A percentile compares a stretch with the other conserved stretches of the same genome.
phyloP scores from a whole-genome alignment of 2,888 invertebrate species.

The Ephialtes manifestator region DNA sequence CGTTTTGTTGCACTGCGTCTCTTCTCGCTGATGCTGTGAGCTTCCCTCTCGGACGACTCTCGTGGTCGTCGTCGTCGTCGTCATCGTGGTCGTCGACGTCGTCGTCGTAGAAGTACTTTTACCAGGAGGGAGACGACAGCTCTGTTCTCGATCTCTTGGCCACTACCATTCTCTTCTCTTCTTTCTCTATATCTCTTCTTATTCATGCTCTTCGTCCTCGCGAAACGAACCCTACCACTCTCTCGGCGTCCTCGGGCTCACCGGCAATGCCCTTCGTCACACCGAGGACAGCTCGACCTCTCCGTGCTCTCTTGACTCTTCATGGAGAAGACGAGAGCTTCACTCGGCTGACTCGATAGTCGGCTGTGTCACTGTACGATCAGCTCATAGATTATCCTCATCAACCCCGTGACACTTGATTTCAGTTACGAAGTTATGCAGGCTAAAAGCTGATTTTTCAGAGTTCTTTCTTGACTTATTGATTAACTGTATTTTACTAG shows the following conservation, averaged over 20 bases:
- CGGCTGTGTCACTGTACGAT: conserved; percentile 31
- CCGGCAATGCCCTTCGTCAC: conserved; percentile 67
- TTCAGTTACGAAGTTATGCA: conserved; percentile 30
- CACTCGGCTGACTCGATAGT: conserved; percentile 25
- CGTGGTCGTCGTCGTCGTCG: conserved; percentile 53
- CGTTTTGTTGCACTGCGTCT: conserved; percentile 59
- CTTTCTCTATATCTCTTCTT: conserved; percentile 46
- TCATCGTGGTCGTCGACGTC: conserved; percentile 54
- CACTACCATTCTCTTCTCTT: conserved; percentile 48
- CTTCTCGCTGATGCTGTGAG: conserved; percentile 49
- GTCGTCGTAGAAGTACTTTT: conserved; percentile 48
- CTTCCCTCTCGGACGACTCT: conserved; percentile 53
- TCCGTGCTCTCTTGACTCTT: conserved; percentile 45
- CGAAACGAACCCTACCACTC: conserved; percentile 46
- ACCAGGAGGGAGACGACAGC: conserved; percentile 38
- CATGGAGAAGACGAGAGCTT: conserved; percentile 21
- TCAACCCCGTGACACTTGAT: conserved; percentile 35
- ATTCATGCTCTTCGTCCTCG: conserved; percentile 3
- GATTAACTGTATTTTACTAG: conserved; percentile 6
- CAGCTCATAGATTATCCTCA: background rate
- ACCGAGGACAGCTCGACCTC: conserved; percentile 57
- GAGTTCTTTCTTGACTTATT: background rate
- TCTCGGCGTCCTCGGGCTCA: conserved; percentile 60
- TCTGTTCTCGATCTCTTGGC: conserved; percentile 30
- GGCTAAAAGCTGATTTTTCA: background rate